Percentiles rank a stretch among this genome's conserved stretches.
phyloP scores from a whole-genome alignment of 2,113 vertebrate species.

The Archocentrus centrarchus region DNA sequence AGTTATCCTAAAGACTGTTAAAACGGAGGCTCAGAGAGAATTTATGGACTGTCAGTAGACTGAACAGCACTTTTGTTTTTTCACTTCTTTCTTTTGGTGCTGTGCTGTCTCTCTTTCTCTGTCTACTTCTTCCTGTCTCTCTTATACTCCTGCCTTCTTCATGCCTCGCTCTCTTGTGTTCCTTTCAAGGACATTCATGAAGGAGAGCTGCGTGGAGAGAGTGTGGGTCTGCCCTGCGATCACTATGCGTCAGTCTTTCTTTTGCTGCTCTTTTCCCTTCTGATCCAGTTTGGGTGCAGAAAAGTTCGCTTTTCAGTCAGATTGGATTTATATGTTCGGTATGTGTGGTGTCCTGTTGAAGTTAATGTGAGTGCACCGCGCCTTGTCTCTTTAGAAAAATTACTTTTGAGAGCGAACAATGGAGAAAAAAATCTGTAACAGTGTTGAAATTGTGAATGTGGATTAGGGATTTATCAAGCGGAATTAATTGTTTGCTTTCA shows the following conservation, averaged over 20 bases:
- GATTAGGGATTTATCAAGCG: constrained; percentile 1
- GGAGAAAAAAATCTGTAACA: constrained; percentile 19
- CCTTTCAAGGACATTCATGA: constrained; percentile 91
- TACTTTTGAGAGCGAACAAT: constrained; percentile 49
- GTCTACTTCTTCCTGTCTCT: constrained; percentile 46
- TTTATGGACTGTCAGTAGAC: constrained; percentile 88
- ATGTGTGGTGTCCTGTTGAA: constrained; percentile 9
- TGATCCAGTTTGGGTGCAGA: constrained; percentile 70
- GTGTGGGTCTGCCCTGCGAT: constrained; percentile 57
- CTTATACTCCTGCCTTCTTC: constrained; percentile 51
- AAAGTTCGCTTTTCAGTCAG: constrained; percentile 68
- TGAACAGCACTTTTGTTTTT: constrained; percentile 61
- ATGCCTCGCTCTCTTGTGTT: constrained; percentile 75
- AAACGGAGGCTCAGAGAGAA: constrained; percentile 81
- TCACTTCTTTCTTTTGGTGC: constrained; percentile 26
- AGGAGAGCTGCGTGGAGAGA: constrained; percentile 66
- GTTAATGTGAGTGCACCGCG: constrained; percentile 40
- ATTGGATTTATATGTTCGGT: constrained; percentile 68
- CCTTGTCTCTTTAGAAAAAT: constrained; percentile 39
- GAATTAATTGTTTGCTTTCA: neutral
- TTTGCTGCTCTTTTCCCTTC: constrained; percentile 61
- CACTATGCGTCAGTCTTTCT: constrained; percentile 63
- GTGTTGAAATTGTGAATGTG: constrained; percentile 7
- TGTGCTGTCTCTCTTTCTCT: constrained; percentile 58
- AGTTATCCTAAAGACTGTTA: constrained; percentile 81